Base-by-base conservation (phyloP, 2,888 invertebrate genomes). In the Graphium colonna region DNA sequence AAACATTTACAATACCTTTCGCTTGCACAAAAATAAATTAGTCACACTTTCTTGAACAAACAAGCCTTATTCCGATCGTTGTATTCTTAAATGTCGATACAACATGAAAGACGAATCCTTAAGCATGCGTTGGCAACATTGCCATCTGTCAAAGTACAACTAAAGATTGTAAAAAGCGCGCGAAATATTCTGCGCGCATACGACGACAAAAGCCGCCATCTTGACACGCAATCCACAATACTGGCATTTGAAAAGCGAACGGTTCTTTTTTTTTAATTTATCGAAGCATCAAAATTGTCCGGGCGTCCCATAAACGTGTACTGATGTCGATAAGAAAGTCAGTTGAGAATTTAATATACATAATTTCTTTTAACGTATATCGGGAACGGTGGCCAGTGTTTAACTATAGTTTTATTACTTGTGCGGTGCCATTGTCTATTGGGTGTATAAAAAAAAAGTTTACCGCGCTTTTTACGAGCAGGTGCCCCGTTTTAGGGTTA, bases 311-410 rank as follows among this genome's bases (percentile, higher is more conserved):
- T 65, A 74, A 47, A 50, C 50, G 79, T 72, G 73, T 71, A 80
- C 80, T 67, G 79, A 79, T 77, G 79, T 69, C 75, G 87, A 87
- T 87, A 87, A 87, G 85, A 79, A 87, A 86, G 81, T 82, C 87
- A 82, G 88, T 86, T 83, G 78, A 77, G 78, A 76, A 80, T 82
- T 75, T 75, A 80, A 79, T 82, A 81, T 77, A 75, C 83, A 82
- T 85, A 85, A 83, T 85, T 84, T 84, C 73, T 83, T 84, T 80
- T 76, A 82, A 81, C 77, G 79, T 71, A 67, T 65, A 55, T 59
- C 60, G 62, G 57, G 43, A 49, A 42, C 53, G 48, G 55, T 60
- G 57, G 51, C 53, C 44, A 40, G 51, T 45, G 49, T 45, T 60
- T 51, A 53, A 54, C 43, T 26, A 50, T 40, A 55, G 33, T 52